These are phyloP conservation scores for Drosophila tani DNA, from an alignment of 1,140 invertebrate genomes.

Conservation along the genomic window DNA sequence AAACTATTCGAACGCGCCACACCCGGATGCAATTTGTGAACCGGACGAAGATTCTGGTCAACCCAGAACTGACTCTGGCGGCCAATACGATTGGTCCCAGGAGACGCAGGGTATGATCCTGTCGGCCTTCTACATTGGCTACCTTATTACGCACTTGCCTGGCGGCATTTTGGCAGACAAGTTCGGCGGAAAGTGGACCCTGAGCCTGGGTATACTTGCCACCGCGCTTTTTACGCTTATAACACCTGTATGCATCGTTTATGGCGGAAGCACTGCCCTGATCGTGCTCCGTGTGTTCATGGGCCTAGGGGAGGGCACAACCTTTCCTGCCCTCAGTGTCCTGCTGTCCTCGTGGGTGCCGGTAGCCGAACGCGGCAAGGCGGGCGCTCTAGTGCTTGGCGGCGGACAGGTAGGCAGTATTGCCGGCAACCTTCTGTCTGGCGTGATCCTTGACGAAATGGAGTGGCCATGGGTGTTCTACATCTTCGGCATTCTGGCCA, in stretches of 20 bases:
- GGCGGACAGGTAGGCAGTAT: constrained; percentile 90
- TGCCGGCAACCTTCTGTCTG: constrained; percentile 89
- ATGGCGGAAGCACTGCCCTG: constrained; percentile 85
- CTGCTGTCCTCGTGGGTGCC: constrained; percentile 89
- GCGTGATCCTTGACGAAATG: constrained; percentile 87
- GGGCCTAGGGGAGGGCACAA: constrained; percentile 89
- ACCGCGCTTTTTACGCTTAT: constrained; percentile 21
- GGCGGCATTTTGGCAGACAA: constrained; percentile 91
- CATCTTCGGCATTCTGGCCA: constrained; percentile 89
- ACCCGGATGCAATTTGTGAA: background rate
- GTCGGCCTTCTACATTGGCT: constrained; percentile 90
- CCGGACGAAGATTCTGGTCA: rapidly evolving
- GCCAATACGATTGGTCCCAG: constrained; percentile 49
- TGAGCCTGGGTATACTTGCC: constrained; percentile 19
- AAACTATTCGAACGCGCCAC: background rate
- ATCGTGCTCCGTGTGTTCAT: constrained; percentile 88
- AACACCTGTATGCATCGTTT: constrained; percentile 5
- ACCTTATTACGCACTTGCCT: constrained; percentile 90
- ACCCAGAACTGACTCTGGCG: no score
- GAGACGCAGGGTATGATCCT: constrained; percentile 83
- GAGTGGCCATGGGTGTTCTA: constrained; percentile 92
- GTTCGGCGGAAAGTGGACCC: constrained; percentile 89
- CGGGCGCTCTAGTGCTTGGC: constrained; percentile 90
- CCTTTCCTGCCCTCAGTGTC: constrained; percentile 90
- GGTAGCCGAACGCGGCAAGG: constrained; percentile 88